phyloP scores from a whole-genome alignment of 1,140 invertebrate genomes.

The Drosophila sp. region DNA sequence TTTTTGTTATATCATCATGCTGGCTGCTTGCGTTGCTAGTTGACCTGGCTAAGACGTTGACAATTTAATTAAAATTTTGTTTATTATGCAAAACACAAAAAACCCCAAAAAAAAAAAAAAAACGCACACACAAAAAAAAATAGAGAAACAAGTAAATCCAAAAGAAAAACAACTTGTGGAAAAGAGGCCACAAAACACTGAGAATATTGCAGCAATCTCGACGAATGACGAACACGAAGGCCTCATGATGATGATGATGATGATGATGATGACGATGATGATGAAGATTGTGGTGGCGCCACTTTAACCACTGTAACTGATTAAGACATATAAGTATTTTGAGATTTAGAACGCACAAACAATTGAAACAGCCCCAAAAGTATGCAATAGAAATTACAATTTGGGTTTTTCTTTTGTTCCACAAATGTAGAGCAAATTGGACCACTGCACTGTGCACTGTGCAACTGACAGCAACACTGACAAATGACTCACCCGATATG shows the following conservation, averaged over 20 bases:
- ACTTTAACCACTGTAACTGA: neutral
- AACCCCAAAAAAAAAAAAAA: neutral
- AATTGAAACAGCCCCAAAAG: neutral
- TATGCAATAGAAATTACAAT: constrained; percentile 9
- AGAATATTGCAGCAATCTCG: constrained; percentile 28
- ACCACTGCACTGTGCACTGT: constrained; percentile 28
- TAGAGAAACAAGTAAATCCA: neutral
- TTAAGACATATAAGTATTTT: no score
- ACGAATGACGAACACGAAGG: constrained; percentile 1
- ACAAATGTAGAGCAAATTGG: neutral
- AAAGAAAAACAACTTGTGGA: constrained; percentile 43
- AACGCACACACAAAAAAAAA: neutral
- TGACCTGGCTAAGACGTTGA: constrained; percentile 54
- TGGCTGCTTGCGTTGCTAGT: constrained; percentile 17
- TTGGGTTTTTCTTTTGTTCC: constrained; percentile 18
- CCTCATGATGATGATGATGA: neutral
- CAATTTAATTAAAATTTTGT: constrained; percentile 69
- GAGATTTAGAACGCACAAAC: no score
- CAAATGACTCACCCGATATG: constrained; percentile 60
- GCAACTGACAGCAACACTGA: constrained; percentile 42
- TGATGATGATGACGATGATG: constrained; percentile 16
- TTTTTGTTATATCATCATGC: constrained; percentile 20
- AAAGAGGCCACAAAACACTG: constrained; percentile 41
- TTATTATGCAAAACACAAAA: constrained; percentile 31
- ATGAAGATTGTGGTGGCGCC: constrained; percentile 29